phyloP scores from a whole-genome alignment of 2,113 vertebrate species.

The Axis porcinus region DNA sequence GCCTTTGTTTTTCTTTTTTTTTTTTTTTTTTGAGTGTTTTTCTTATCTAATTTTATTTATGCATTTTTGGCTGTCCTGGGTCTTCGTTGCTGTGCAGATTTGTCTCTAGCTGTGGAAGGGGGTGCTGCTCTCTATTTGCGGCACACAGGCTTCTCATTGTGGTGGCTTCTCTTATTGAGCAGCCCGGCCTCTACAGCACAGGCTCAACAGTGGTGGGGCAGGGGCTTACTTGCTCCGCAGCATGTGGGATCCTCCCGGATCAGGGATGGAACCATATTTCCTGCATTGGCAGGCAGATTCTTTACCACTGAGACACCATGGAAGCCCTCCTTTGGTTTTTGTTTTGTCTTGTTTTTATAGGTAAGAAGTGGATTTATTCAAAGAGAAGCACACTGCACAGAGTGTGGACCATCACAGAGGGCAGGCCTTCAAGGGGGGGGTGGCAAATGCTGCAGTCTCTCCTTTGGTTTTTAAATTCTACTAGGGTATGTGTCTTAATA shows the following conservation, averaged over 20 bases:
- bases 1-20: neutral
- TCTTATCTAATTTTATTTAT: neutral
- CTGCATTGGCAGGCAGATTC: neutral
- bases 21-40: too few relatives aligned
- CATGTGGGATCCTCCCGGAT: neutral
- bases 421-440: neutral
- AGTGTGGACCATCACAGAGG: neutral
- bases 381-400: neutral
- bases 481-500: neutral
- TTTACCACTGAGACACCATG: neutral
- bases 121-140: neutral
- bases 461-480: neutral
- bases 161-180: neutral
- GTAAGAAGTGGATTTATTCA: neutral
- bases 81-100: neutral
- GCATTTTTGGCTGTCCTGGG: neutral
- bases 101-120: neutral
- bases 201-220: neutral
- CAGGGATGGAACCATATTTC: neutral
- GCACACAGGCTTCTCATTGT: neutral
- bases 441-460: neutral
- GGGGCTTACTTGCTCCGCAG: neutral
- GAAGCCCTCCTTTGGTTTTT: neutral
- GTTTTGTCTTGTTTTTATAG: neutral
- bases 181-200: neutral